Evolutionary conservation across 1,140 invertebrate species (phyloP), one percentile per base, ranked within the genome.

Genomic region (Euura saliciscinereae): DNA sequence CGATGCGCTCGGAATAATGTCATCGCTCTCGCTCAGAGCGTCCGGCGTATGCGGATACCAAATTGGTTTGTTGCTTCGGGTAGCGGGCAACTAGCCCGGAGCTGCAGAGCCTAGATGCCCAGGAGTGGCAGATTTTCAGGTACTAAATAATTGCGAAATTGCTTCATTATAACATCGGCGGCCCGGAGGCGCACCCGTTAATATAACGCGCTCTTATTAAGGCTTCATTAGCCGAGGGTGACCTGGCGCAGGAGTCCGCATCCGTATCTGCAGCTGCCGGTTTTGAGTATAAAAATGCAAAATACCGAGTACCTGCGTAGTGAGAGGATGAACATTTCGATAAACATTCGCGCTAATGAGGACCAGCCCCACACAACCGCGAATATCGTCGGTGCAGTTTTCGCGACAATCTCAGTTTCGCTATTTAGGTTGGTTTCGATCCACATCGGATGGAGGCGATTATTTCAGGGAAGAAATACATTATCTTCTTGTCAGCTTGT

Each of bases 201-300:
- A 59, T 59, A 59, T 59, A 59, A 59, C 51, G 51, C 13, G 51
- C 51, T 67, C 66, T 67, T 67, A 67, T 67, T 67, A 67, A 67
- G 13, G 66, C 13, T 44, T 44, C 66, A 44, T 67, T 67, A 67
- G 51, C 13, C 51, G 51, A 6, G 51, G 13, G 43, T 44, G 66
- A 67, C 28, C 66, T 67, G 66, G 66, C 66, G 43, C 66, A 67
- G 66, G 42, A 67, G 66, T 44, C 7, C 28, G 28, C 28, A 28
- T 28, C 28, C 51, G 51, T 59, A 59, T 59, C 51, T n/a, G n/a
- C 51, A n/a, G 13, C 8, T 59, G 13, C 13, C 10, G 3, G 51
- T 64, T 10, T 10, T 64, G 66, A 67, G 66, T 67, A 67, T 67
- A 67, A 67, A 67, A 67, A 67, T 67, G 66, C 66, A 67, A 67